phyloP scores from a whole-genome alignment of 2,888 invertebrate genomes.

The Subacronicta megacephala region DNA sequence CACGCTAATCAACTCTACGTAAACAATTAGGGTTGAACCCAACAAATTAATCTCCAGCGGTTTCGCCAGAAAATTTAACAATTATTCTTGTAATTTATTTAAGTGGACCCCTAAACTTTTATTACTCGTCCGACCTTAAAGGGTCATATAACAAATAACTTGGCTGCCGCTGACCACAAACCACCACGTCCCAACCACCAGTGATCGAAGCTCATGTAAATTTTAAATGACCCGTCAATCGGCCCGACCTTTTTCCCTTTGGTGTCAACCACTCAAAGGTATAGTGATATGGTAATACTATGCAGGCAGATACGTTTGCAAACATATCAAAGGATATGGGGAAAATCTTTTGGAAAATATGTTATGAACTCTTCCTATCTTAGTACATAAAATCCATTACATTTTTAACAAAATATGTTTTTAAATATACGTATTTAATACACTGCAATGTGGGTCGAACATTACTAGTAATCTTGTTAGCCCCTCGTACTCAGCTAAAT shows the following conservation, averaged over 20 bases:
- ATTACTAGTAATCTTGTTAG: too few species aligned
- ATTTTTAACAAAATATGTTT: too few species aligned
- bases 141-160: conserved; percentile 9
- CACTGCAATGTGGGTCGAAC: too few species aligned
- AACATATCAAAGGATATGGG: too few species aligned
- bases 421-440: too few species aligned
- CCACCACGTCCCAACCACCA: neutral
- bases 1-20: neutral
- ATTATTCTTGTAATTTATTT: conserved; percentile 5
- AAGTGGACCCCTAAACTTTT: conserved; percentile 7
- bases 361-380: too few species aligned
- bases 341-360: too few species aligned
- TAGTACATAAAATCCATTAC: too few species aligned
- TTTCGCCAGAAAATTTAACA: conserved; percentile 4
- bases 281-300: too few species aligned
- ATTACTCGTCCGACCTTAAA: neutral
- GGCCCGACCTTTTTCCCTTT: conserved; percentile 25
- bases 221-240: conserved; percentile 27
- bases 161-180: conserved; percentile 8
- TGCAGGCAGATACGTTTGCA: too few species aligned
- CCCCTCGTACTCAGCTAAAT: too few species aligned
- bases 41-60: neutral
- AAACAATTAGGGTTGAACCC: neutral
- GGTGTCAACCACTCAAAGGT: conserved; percentile 13
- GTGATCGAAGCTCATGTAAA: conserved; percentile 37